Percentiles rank a stretch among this genome's conserved stretches.
phyloP scores from a whole-genome alignment of 2,113 vertebrate genomes.

The Sylvia atricapilla region DNA sequence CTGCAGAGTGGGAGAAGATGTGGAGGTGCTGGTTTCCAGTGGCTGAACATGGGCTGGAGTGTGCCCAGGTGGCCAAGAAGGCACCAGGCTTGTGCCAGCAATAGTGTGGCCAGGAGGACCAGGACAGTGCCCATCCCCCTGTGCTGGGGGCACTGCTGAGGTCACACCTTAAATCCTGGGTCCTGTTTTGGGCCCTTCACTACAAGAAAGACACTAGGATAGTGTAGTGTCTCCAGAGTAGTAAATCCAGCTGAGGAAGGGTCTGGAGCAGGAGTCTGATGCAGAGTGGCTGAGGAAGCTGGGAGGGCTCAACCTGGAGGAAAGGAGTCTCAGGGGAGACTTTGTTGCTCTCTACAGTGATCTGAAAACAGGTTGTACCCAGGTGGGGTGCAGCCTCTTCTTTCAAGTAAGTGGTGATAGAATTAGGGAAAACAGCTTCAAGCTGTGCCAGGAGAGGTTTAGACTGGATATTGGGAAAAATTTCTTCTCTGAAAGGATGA shows the following conservation, averaged over 20 bases:
- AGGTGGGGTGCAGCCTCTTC: rapidly evolving
- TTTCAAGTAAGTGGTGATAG: neutral
- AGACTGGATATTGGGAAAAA: neutral
- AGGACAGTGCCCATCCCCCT: neutral
- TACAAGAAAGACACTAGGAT: neutral
- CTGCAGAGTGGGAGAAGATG: neutral
- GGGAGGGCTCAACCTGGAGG: neutral
- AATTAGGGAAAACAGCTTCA: neutral
- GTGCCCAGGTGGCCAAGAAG: neutral
- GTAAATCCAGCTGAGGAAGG: rapidly evolving
- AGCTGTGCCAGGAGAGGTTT: neutral
- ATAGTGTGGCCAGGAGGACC: neutral
- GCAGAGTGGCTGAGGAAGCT: neutral
- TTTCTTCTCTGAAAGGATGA: neutral
- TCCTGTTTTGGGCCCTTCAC: neutral
- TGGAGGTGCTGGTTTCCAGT: rapidly evolving
- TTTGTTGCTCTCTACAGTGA: neutral
- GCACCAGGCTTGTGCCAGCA: neutral
- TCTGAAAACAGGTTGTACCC: neutral
- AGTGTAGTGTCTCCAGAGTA: rapidly evolving
- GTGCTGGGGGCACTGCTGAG: neutral
- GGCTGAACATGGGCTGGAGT: neutral
- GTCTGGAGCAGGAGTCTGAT: neutral
- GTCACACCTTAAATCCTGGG: rapidly evolving
- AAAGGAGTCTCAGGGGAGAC: neutral